Conservation (phyloP, 2,888 invertebrate species). For the Cheilosia pagana region DNA sequence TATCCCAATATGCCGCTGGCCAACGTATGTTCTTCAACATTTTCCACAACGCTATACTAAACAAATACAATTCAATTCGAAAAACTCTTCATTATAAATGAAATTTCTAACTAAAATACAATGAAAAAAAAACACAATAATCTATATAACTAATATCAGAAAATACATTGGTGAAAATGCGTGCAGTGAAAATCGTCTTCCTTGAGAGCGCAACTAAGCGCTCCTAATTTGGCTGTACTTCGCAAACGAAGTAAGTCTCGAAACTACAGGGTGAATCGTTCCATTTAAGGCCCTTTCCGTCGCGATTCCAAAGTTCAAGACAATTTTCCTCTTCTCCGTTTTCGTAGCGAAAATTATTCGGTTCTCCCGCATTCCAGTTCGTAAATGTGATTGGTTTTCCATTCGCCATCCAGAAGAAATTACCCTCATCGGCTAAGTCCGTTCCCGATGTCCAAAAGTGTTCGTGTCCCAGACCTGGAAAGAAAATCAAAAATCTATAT, state of each 20-base stretch:
- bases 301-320: constrained; percentile 94
- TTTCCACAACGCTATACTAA: constrained; percentile 21
- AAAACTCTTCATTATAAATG: constrained; percentile 39
- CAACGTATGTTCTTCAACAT: constrained; percentile 23
- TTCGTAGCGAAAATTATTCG: constrained; percentile 94
- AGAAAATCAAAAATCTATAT: constrained; percentile 8
- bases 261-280: constrained; percentile 97
- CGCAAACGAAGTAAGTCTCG: constrained; percentile 96
- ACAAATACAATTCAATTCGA: constrained; percentile 20
- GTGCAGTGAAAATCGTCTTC: constrained; percentile 27
- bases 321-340: constrained; percentile 97
- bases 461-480: constrained; percentile 92
- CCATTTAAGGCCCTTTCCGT: constrained; percentile 96
- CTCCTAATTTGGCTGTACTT: constrained; percentile 85
- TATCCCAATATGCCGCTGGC: constrained; percentile 53
- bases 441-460: constrained; percentile 97
- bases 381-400: constrained; percentile 94
- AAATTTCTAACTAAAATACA: constrained; percentile 53
- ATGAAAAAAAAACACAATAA: constrained; percentile 12
- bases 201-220: constrained; percentile 10
- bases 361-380: constrained; percentile 97
- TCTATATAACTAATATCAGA: constrained; percentile 49
- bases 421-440: constrained; percentile 95
- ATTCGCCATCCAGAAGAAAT: constrained; percentile 97
- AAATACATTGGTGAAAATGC: constrained; percentile 42